Evolutionary conservation across 2,797 vertebrate genomes (phyloP), one percentile per base, ranked within the genome.

Genomic region (Iguana delicatissima): DNA sequence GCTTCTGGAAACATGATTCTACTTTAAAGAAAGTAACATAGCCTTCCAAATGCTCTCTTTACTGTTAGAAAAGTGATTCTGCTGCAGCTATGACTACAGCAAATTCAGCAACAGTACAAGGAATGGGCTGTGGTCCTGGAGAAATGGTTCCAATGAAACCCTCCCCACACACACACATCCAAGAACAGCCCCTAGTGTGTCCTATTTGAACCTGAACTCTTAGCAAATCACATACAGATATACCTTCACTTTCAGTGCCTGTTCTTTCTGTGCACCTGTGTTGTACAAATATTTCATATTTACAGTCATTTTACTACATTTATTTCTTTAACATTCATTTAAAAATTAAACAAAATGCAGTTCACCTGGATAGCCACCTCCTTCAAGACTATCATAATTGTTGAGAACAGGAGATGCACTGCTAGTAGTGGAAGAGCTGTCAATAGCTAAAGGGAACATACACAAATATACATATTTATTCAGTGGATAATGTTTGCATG

Each of bases 331-430:
- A 67, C 1, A 62, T 50, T 24, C 57, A 84, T 79, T 42, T 50
- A 59, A 76, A 7, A 1, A 42, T 24, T 50, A 42, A 90, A 84
- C 12, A 80, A 55, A 90, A 77, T 91, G 80, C 0, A 10, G 52
- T 55, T 93, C 95, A 99, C 99, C 99, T 97, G 98, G 97, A 95
- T 98, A 99, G 94, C 96, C 97, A 94, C 99, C 98, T 52, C 98
- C 99, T 97, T 99, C 99, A 55, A 99, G 96, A 80, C 98, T 98
- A 91, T 99, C 99, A 0, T 98, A 99, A 95, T 98, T 99, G 97
- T 98, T 99, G 93, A 98, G 98, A 94, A 99, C 96, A 3, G 99
- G 98, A 86, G 99, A 99, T 10, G 98, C 98, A 82, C 98, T 99
- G 96, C 98, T 99, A 50, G 98, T 99, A 85, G 98, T 98, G 73